phyloP scores from a whole-genome alignment of 2,888 invertebrate genomes.

The Ypsolopha sequella region DNA sequence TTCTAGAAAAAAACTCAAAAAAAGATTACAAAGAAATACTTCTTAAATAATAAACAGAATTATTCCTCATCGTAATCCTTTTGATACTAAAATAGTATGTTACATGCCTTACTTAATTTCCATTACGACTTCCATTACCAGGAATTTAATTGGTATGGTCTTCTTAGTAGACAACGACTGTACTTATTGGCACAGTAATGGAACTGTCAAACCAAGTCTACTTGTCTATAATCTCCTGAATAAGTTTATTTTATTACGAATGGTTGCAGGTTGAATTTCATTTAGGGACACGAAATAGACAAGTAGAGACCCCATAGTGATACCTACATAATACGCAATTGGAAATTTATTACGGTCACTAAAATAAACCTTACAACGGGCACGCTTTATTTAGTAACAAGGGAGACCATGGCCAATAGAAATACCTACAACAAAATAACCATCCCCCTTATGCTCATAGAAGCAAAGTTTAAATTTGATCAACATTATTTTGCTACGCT shows the following conservation, averaged over 20 bases:
- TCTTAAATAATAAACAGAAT: no score
- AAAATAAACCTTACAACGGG: slow-evolving; percentile 31
- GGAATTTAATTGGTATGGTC: no score
- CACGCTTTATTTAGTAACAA: slow-evolving; percentile 32
- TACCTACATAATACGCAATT: slow-evolving; percentile 22
- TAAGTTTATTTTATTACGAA: slow-evolving; percentile 43
- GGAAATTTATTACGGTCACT: slow-evolving; percentile 54
- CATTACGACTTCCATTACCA: no score
- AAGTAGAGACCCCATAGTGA: slow-evolving; percentile 29
- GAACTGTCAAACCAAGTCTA: slow-evolving; percentile 50
- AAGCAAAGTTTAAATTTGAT: slow-evolving; percentile 11
- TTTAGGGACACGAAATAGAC: slow-evolving; percentile 22
- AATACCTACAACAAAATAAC: slow-evolving; percentile 33
- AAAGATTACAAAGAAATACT: no score
- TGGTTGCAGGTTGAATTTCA: slow-evolving; percentile 16
- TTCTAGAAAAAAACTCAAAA: no score
- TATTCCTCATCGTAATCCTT: no score
- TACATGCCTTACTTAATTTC: background rate
- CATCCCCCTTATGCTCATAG: background rate
- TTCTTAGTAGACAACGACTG: no score
- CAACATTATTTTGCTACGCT: slow-evolving; percentile 4
- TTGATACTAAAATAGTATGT: no score
- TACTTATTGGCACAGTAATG: slow-evolving; percentile 39
- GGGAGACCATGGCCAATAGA: slow-evolving; percentile 43
- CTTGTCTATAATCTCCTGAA: slow-evolving; percentile 51